phyloP scores from a whole-genome alignment of 2,797 vertebrate species.

The Threskiornis aethiopicus region DNA sequence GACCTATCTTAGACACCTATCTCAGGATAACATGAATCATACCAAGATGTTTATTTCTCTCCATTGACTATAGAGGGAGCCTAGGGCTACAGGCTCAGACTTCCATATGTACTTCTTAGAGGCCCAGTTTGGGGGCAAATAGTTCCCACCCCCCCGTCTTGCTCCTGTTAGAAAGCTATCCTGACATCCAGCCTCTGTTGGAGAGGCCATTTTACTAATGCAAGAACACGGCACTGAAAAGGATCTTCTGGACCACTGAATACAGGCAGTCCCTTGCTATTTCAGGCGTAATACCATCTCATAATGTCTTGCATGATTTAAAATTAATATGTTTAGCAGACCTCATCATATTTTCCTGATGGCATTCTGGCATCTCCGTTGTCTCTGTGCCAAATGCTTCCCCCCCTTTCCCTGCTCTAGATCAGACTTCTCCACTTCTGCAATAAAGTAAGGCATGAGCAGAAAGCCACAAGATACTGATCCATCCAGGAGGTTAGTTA shows the following conservation, averaged over 20 bases:
- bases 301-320: not conserved
- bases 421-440: slow-evolving; percentile 28
- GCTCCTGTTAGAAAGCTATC: not conserved
- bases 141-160: not conserved
- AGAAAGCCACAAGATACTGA: slow-evolving; percentile 67
- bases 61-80: slow-evolving; percentile 65
- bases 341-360: slow-evolving; percentile 25
- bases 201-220: not conserved
- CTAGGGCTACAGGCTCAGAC: slow-evolving; percentile 56
- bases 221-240: not conserved
- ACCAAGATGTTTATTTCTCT: slow-evolving; percentile 64
- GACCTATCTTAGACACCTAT: slow-evolving; percentile 67
- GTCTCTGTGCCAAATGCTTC: not conserved
- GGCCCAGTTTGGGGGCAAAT: not conserved
- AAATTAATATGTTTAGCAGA: not conserved
- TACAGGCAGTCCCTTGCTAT: not conserved
- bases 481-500: slow-evolving; percentile 67
- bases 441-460: slow-evolving; percentile 66
- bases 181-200: not conserved
- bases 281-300: not conserved
- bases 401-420: not conserved
- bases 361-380: slow-evolving; percentile 4
- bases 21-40: slow-evolving; percentile 67
- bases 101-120: not conserved
- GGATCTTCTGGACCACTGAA: not conserved